Conservation (phyloP, 2,888 invertebrate species). For the Hermaeophaga mercurialis region DNA sequence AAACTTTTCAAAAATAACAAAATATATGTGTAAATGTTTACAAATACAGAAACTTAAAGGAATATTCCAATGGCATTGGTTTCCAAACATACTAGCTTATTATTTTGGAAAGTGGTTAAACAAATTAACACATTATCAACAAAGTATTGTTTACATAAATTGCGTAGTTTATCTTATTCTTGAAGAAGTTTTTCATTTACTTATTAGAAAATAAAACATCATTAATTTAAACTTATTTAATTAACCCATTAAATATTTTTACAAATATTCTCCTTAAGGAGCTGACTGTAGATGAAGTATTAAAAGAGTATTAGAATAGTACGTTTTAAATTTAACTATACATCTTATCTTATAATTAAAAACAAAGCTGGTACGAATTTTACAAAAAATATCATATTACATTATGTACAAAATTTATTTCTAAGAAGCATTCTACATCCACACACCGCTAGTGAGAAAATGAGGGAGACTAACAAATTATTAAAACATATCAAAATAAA, state of each 20-base stretch:
- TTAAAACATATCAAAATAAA: not conserved
- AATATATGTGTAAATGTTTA: too few relatives aligned
- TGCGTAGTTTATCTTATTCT: too few relatives aligned
- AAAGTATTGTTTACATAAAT: too few relatives aligned
- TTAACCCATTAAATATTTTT: conserved; percentile 27
- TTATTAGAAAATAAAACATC: too few relatives aligned
- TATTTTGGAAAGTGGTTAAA: too few relatives aligned
- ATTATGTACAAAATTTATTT: conserved; percentile 34
- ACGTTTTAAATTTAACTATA: conserved; percentile 39
- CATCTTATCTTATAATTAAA: conserved; percentile 33
- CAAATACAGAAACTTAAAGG: too few relatives aligned
- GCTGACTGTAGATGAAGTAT: conserved; percentile 34
- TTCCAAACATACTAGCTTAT: too few relatives aligned
- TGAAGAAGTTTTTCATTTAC: too few relatives aligned
- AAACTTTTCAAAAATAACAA: too few relatives aligned
- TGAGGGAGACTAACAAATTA: conserved; percentile 15
- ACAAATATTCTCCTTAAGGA: conserved; percentile 22
- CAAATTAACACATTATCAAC: too few relatives aligned
- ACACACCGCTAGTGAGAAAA: conserved; percentile 21
- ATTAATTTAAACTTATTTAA: conserved; percentile 18
- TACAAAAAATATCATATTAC: conserved; percentile 39
- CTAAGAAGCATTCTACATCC: conserved; percentile 29
- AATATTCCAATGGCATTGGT: too few relatives aligned
- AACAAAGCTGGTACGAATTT: conserved; percentile 37
- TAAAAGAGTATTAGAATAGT: conserved; percentile 43